phyloP scores from a whole-genome alignment of 2,113 vertebrate genomes.

The Rana temporaria region DNA sequence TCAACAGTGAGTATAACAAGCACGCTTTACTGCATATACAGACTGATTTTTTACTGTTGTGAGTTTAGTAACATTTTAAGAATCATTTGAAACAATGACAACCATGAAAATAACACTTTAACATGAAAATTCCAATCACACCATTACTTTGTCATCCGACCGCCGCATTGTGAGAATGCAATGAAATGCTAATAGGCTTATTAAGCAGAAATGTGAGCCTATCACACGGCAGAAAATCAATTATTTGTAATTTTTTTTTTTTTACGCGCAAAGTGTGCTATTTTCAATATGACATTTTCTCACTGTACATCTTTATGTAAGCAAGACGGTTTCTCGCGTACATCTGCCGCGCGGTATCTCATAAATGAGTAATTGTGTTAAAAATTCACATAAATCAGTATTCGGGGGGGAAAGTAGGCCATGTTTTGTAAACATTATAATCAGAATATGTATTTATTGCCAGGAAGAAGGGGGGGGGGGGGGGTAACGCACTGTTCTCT shows the following conservation, averaged over 20 bases:
- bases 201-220: conserved; percentile 21
- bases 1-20: too few relatives aligned
- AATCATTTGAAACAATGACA: background rate
- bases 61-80: too few relatives aligned
- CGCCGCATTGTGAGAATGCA: background rate
- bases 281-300: conserved; percentile 15
- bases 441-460: conserved; percentile 26
- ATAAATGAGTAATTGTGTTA: conserved; percentile 43
- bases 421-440: conserved; percentile 46
- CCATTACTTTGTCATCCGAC: background rate
- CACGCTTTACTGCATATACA: too few relatives aligned
- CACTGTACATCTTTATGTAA: background rate
- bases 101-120: background rate
- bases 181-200: conserved; percentile 4
- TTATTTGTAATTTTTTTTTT: conserved; percentile 33
- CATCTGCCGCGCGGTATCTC: conserved; percentile 41
- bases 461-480: too few relatives aligned
- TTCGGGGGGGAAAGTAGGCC: conserved; percentile 1
- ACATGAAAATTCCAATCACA: background rate
- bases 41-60: too few relatives aligned
- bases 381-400: conserved; percentile 24
- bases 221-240: conserved; percentile 2
- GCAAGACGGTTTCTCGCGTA: background rate
- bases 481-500: background rate
- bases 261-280: background rate